Base-by-base conservation (phyloP, 92 coral and sea anemone genomes). In the Heliopora coerulea region DNA sequence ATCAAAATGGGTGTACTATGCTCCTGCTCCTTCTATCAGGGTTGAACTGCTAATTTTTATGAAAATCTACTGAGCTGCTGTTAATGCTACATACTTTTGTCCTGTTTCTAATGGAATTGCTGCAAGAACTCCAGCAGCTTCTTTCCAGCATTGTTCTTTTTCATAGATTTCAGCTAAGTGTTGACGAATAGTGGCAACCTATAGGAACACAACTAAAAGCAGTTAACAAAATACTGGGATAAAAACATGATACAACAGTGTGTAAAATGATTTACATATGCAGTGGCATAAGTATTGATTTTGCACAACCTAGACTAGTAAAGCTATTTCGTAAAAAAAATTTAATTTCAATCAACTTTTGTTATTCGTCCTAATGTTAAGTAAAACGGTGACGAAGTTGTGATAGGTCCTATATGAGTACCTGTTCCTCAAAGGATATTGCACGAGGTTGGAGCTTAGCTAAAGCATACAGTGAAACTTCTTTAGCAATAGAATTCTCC, bases 351-450 rank as follows among this genome's bases (percentile, higher is more conserved):
- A n/a, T n/a, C n/a, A n/a, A n/a, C n/a, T n/a, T n/a, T n/a, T n/a
- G n/a, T n/a, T n/a, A n/a, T n/a, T n/a, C n/a, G n/a, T n/a, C n/a
- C n/a, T n/a, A n/a, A n/a, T n/a, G n/a, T n/a, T n/a, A n/a, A n/a
- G n/a, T n/a, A n/a, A n/a, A n/a, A n/a, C n/a, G n/a, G n/a, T n/a
- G n/a, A n/a, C n/a, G n/a, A n/a, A n/a, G n/a, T n/a, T n/a, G n/a
- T n/a, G n/a, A n/a, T n/a, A n/a, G n/a, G n/a, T n/a, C n/a, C 23
- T 54, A 10, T 54, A 54, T 15, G n/a, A 6, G 32, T 49, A 90
- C 98, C 91, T 93, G 98, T 70, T 93, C 98, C 73, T 93, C 98
- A 83, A 93, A 93, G 30, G 98, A 93, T 37, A 93, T 93, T 19
- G 89, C 98, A 42, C 98, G 78, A 3, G 98, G 98, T 59, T 93